These are phyloP conservation scores for Phortica okadai DNA, from an alignment of 2,888 invertebrate species.

Conservation along the genomic window DNA sequence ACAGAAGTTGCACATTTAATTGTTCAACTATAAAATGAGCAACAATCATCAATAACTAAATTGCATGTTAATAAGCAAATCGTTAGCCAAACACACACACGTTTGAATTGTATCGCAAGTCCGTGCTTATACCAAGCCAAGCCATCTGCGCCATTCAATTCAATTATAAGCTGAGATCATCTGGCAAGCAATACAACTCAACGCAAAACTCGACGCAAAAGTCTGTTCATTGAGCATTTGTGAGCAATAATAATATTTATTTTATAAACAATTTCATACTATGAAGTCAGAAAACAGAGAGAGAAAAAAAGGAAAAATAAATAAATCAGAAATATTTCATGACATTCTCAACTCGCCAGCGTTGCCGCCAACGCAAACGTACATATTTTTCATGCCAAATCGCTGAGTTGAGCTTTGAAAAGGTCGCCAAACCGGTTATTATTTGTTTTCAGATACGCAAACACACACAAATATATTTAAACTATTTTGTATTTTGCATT, in stretches of 20 bases:
- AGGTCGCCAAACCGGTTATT: slow-evolving; percentile 66
- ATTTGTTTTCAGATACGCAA: slow-evolving; percentile 16
- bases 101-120: background rate
- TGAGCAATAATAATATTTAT: slow-evolving; percentile 13
- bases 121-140: background rate
- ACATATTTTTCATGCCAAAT: slow-evolving; percentile 24
- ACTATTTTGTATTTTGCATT: slow-evolving; percentile 17
- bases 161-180: slow-evolving; percentile 19
- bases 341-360: background rate
- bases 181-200: background rate
- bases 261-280: slow-evolving; percentile 42
- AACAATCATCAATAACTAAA: slow-evolving; percentile 13
- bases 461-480: slow-evolving; percentile 18
- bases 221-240: background rate
- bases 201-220: background rate
- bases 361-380: slow-evolving; percentile 61
- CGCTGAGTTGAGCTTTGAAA: slow-evolving; percentile 43
- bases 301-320: background rate
- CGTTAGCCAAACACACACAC: background rate
- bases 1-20: background rate
- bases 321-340: slow-evolving; percentile 37
- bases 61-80: background rate
- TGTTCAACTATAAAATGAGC: background rate
- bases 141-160: background rate
- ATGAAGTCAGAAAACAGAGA: no score